A percentile compares a stretch with the other conserved stretches of the same genome.
These are phyloP conservation scores for Ameiurus melas DNA, from an alignment of 2,113 vertebrate species.

Conservation along the genomic window DNA sequence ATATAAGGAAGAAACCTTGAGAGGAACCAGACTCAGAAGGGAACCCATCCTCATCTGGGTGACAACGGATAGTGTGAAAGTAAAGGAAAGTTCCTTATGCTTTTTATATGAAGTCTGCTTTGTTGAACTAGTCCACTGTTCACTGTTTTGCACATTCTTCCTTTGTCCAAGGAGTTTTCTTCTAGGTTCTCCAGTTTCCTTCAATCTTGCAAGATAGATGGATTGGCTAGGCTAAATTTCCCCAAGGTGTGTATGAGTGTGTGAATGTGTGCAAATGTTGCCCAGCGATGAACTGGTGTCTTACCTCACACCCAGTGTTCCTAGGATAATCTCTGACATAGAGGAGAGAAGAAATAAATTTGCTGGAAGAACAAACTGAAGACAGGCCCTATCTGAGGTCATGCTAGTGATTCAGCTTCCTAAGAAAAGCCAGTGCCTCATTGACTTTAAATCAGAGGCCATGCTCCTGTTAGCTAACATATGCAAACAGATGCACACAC, in stretches of 20 bases:
- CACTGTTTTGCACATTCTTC: background rate
- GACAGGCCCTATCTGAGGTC: background rate
- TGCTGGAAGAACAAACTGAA: background rate
- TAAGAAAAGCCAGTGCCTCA: slow-evolving; percentile 5
- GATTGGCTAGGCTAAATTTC: background rate
- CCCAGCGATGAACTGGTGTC: background rate
- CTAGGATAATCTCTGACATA: background rate
- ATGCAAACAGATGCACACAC: background rate
- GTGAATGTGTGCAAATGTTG: background rate
- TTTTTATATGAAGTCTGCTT: too few relatives aligned
- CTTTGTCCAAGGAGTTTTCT: background rate
- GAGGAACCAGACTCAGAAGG: too few relatives aligned
- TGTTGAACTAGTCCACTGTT: too few relatives aligned
- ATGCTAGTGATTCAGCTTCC: background rate
- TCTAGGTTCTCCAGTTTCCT: background rate
- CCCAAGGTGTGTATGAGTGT: background rate
- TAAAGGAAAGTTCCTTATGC: too few relatives aligned
- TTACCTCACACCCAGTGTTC: background rate
- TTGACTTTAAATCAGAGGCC: background rate
- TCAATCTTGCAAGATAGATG: background rate
- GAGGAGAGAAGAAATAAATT: background rate
- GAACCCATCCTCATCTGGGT: too few relatives aligned
- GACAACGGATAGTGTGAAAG: too few relatives aligned
- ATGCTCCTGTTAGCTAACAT: slow-evolving; percentile 21
- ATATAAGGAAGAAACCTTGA: too few relatives aligned